These are phyloP conservation scores for Fringilla coelebs DNA, from an alignment of 2,797 vertebrate species.

Conservation along the genomic window DNA sequence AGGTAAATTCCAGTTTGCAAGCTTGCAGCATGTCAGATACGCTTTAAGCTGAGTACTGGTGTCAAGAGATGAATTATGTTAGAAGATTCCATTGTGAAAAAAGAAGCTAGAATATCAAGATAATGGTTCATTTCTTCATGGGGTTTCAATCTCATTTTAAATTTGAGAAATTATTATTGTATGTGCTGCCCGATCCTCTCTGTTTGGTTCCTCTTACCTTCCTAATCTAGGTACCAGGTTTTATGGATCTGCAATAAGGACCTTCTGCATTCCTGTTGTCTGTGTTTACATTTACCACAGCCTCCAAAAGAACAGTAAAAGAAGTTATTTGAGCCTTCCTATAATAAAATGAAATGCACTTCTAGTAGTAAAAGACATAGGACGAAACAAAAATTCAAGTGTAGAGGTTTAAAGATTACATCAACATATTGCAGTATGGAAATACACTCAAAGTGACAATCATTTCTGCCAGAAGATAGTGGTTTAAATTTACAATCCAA, in stretches of 20 bases:
- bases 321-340: not conserved
- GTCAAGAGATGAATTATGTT: not conserved
- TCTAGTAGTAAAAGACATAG: not conserved
- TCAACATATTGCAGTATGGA: not conserved
- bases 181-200: not conserved
- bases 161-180: not conserved
- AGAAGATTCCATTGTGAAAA: not conserved
- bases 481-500: not conserved
- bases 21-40: not conserved
- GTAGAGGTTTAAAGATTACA: not conserved
- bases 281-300: not conserved
- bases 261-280: not conserved
- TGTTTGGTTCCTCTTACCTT: not conserved
- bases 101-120: not conserved
- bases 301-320: not conserved
- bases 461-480: slow-evolving; percentile 3
- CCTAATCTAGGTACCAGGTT: not conserved
- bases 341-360: not conserved
- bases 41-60: not conserved
- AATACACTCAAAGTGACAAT: not conserved
- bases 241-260: not conserved
- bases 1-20: not conserved
- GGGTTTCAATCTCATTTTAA: not conserved
- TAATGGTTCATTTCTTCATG: not conserved
- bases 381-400: not conserved